A percentile compares a stretch with the other conserved stretches of the same genome.
phyloP scores from a whole-genome alignment of 2,113 vertebrate species.

The Thymallus thymallus region DNA sequence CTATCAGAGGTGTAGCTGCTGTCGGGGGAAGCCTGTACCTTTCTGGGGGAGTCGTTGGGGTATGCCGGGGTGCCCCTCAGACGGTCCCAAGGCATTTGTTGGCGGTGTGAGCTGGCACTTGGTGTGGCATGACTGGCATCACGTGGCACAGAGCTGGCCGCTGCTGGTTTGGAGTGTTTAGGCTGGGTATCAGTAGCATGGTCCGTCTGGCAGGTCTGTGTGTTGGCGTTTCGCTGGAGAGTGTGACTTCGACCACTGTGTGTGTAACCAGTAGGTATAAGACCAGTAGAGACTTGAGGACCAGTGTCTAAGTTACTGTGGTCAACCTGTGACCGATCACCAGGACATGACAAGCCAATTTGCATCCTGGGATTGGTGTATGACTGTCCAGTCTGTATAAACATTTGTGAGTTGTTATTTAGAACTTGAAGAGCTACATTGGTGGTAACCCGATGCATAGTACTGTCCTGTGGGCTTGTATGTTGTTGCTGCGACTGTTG shows the following conservation, averaged over 20 bases:
- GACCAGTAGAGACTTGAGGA: conserved; percentile 16
- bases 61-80: conserved; percentile 71
- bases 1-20: conserved; percentile 25
- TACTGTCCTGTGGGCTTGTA: not conserved
- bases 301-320: not conserved
- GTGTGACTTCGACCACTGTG: conserved; percentile 38
- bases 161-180: not conserved
- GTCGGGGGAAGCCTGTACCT: not conserved
- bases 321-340: conserved; percentile 8
- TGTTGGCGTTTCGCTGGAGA: conserved; percentile 41
- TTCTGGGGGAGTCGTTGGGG: conserved; percentile 45
- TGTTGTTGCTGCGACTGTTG: conserved; percentile 10
- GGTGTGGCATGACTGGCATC: not conserved
- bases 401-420: conserved; percentile 19
- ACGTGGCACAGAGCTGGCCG: conserved; percentile 12
- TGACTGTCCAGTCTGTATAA: not conserved
- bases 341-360: conserved; percentile 17
- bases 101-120: not conserved
- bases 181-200: not conserved
- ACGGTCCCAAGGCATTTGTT: conserved; percentile 68
- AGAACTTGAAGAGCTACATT: not conserved
- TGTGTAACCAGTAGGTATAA: conserved; percentile 59
- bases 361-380: conserved; percentile 35
- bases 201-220: conserved; percentile 49
- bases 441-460: not conserved